Evolutionary conservation across 2,113 vertebrate species (phyloP), one percentile per base, ranked within the genome.

Genomic region (Maccullochella peelii): DNA sequence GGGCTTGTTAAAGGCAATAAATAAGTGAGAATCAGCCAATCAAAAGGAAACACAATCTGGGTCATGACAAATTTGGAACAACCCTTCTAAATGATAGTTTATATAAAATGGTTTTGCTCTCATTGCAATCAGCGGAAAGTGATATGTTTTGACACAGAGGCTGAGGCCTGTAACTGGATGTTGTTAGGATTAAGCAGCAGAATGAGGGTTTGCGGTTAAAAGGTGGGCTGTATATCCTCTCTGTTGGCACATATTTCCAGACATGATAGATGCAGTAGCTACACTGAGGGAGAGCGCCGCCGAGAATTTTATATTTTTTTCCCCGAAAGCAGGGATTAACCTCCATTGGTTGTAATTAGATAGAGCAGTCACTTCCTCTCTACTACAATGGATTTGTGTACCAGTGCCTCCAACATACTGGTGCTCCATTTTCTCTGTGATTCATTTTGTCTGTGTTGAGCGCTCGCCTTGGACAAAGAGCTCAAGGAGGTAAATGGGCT

Each of bases 341-440:
- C 93, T 88, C 88, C 81, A 92, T 93, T 91, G 77, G 82, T 86
- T 88, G 76, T 93, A 93, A 94, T 93, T 92, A 94, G 87, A 94
- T 79, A 73, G 73, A 87, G 80, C 85, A 80, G 83, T 83, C 83
- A 83, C 80, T 83, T 83, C 68, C 84, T 63, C 79, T 87, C 76
- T 50, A 85, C 75, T 72, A 86, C 86, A 85, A 77, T 88, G 79
- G 81, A 89, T 89, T 66, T 90, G 69, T 89, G 75, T 84, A 82
- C 52, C 52, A 27, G 68, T 40, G 62, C 44, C 71, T 71, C 23
- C 23, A 44, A 81, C 78, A 70, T 16, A 57, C 67, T 65, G 73
- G 75, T 62, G 84, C 73, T 90, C 79, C 73, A 78, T 70, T 91
- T 83, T 73, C 82, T 52, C 70, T 25, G 18, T 42, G 69, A 84